Evolutionary conservation across 2,888 invertebrate genomes (phyloP).

Genomic region (Lasioglossum calceatum): DNA sequence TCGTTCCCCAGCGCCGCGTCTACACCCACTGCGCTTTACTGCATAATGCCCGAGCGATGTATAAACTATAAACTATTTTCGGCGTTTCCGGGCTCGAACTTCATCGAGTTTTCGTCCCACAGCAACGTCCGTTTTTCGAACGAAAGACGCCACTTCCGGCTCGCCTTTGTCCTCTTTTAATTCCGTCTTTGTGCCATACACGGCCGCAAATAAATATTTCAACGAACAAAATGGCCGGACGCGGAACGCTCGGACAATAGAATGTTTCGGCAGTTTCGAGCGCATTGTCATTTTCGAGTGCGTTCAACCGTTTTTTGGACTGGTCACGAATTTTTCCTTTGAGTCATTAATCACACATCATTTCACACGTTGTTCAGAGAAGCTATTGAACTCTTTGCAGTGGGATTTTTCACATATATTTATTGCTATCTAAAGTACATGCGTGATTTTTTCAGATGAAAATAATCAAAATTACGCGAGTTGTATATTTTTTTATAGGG

Average conservation of each 20-base stretch:
- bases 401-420: too few species aligned
- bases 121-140: neutral
- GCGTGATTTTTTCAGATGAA: too few species aligned
- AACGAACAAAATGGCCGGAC: neutral
- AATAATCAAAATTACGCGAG: neutral
- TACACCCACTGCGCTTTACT: slow-evolving; percentile 34
- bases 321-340: too few species aligned
- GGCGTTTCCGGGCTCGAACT: slow-evolving; percentile 19
- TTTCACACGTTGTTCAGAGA: too few species aligned
- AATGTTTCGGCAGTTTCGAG: neutral
- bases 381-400: too few species aligned
- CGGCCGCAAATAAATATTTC: neutral
- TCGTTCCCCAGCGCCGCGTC: slow-evolving; percentile 22
- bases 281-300: neutral
- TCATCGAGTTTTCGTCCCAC: neutral
- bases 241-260: neutral
- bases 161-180: neutral
- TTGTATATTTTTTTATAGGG: too few species aligned
- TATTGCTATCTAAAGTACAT: too few species aligned
- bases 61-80: slow-evolving; percentile 52
- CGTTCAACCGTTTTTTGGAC: too few species aligned
- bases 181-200: neutral
- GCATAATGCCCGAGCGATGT: slow-evolving; percentile 50
- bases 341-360: too few species aligned
- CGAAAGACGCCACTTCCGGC: neutral